Conservation (phyloP, 2,797 vertebrate species). For the Zenarchopterus dispar region DNA sequence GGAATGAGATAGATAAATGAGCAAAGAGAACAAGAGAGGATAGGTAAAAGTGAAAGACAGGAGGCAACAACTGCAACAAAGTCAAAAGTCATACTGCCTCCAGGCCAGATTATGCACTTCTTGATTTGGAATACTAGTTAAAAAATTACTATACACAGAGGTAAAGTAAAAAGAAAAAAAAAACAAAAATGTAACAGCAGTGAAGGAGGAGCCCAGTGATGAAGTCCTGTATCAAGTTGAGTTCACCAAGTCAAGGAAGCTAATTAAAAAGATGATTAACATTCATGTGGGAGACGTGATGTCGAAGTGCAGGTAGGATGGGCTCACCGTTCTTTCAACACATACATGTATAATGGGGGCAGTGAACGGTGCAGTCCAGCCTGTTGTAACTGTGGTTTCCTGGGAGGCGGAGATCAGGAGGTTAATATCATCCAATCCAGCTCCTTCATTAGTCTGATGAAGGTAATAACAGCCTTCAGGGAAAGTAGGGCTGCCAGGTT, state of each 20-base stretch:
- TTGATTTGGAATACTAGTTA: slow-evolving; percentile 5
- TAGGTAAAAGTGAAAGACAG: slow-evolving; percentile 36
- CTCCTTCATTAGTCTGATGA: slow-evolving; percentile 78
- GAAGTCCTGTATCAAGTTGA: slow-evolving; percentile 58
- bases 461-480: slow-evolving; percentile 68
- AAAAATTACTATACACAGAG: slow-evolving; percentile 9
- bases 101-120: slow-evolving; percentile 6
- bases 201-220: slow-evolving; percentile 36
- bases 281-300: slow-evolving; percentile 71
- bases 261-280: slow-evolving; percentile 83
- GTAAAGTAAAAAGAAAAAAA: slow-evolving; percentile 7
- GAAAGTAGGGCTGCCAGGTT: slow-evolving; percentile 42
- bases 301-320: slow-evolving; percentile 52
- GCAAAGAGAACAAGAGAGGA: slow-evolving; percentile 30
- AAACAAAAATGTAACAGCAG: slow-evolving; percentile 24
- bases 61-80: slow-evolving; percentile 8
- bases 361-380: slow-evolving; percentile 49
- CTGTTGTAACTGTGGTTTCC: slow-evolving; percentile 64
- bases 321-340: slow-evolving; percentile 14
- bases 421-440: slow-evolving; percentile 79
- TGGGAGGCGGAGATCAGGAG: slow-evolving; percentile 73
- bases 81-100: slow-evolving; percentile 34
- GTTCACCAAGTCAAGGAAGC: slow-evolving; percentile 73
- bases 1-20: slow-evolving; percentile 33
- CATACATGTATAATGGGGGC: slow-evolving; percentile 37